Percentiles rank a stretch among this genome's conserved stretches.
Evolutionary conservation across 2,888 invertebrate species (phyloP).

Genomic region (Dione juno): DNA sequence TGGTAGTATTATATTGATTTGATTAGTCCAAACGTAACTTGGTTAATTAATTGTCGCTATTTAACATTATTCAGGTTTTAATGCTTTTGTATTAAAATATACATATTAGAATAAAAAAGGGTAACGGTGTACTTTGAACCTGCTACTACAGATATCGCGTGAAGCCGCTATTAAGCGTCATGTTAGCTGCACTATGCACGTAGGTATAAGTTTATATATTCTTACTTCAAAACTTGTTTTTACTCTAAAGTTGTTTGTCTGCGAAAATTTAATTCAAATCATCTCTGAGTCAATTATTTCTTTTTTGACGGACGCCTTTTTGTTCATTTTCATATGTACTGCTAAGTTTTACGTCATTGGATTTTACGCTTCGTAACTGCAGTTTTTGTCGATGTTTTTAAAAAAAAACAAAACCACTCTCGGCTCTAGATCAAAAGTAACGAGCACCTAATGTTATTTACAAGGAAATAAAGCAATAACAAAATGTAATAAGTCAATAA

Average conservation of each 20-base stretch:
- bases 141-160: too few species aligned
- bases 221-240: not conserved
- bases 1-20: conserved; percentile 9
- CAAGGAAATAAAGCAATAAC: not conserved
- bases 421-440: not conserved
- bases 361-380: conserved; percentile 41
- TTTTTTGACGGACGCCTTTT: conserved; percentile 8
- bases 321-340: conserved; percentile 6
- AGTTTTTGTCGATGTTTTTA: conserved; percentile 20
- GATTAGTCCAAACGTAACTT: conserved; percentile 4
- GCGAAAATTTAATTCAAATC: not conserved
- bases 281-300: not conserved
- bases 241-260: not conserved
- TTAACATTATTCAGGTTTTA: too few species aligned
- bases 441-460: not conserved
- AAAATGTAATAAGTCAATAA: not conserved
- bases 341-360: conserved; percentile 40
- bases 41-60: not conserved
- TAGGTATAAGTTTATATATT: too few species aligned
- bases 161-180: not conserved
- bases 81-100: too few species aligned
- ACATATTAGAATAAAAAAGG: too few species aligned
- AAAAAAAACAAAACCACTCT: not conserved
- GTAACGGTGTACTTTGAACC: too few species aligned
- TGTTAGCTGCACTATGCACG: not conserved